Percentiles rank a stretch among this genome's conserved stretches.
Evolutionary conservation across 1,140 invertebrate genomes (phyloP).

Genomic region (Eumaeus atala): DNA sequence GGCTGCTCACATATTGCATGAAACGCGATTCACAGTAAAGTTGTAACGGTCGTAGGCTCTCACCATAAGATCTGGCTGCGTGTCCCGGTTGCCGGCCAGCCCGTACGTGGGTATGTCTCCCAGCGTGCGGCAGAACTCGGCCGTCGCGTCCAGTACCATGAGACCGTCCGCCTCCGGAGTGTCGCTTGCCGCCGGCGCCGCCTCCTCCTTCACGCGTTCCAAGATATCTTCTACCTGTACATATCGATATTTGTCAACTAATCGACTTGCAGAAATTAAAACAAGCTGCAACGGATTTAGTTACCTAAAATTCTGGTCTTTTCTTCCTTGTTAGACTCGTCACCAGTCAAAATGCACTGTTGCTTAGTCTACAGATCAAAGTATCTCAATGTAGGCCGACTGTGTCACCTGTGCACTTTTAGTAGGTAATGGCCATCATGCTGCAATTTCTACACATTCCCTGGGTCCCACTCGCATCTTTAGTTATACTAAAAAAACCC

Average conservation of each 20-base stretch:
- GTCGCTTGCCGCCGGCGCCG: conserved; percentile 58
- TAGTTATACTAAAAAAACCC: background rate
- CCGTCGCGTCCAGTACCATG: conserved; percentile 94
- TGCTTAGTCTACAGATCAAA: too few relatives aligned
- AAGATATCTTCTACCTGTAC: conserved; percentile 59
- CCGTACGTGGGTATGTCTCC: conserved; percentile 97
- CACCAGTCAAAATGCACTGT: too few relatives aligned
- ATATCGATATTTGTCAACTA: too few relatives aligned
- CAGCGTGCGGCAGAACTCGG: conserved; percentile 96
- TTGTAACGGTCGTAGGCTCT: conserved; percentile 21
- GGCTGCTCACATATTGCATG: too few relatives aligned
- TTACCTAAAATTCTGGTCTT: too few relatives aligned
- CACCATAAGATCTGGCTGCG: conserved; percentile 89
- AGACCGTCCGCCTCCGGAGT: conserved; percentile 65
- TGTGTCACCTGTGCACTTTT: too few relatives aligned
- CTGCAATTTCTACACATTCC: background rate
- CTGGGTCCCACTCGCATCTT: background rate
- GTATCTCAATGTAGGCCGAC: too few relatives aligned
- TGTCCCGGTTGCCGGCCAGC: conserved; percentile 90
- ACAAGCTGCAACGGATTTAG: too few relatives aligned
- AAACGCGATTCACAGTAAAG: background rate
- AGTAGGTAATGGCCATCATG: background rate
- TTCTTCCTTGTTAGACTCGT: too few relatives aligned
- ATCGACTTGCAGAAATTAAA: too few relatives aligned
- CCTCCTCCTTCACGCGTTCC: conserved; percentile 63